phyloP scores from a whole-genome alignment of 2,888 invertebrate genomes.

The Drosophila meridionalis region DNA sequence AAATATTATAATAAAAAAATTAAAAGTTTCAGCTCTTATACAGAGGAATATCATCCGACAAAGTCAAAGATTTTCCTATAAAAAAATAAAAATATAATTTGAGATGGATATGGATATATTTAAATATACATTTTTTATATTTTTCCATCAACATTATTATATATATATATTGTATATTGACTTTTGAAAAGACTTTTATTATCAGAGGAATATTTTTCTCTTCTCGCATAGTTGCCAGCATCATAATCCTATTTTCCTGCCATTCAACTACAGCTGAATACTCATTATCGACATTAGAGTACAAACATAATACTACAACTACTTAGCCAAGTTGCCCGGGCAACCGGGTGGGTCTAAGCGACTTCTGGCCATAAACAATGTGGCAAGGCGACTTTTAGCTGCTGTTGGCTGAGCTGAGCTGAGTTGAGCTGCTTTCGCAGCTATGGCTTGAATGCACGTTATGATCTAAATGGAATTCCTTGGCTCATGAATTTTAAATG shows the following conservation, averaged over 20 bases:
- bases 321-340: slow-evolving; percentile 35
- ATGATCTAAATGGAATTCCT: slow-evolving; percentile 62
- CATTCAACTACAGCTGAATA: background rate
- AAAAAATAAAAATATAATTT: no score
- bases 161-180: no score
- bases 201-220: background rate
- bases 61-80: no score
- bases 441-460: slow-evolving; percentile 35
- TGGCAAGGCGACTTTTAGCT: slow-evolving; percentile 20
- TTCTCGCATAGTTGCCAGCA: background rate
- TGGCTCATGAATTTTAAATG: slow-evolving; percentile 74
- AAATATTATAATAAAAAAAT: no score
- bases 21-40: no score
- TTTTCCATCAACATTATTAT: no score
- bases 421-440: slow-evolving; percentile 1
- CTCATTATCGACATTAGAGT: background rate
- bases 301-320: slow-evolving; percentile 1
- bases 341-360: slow-evolving; percentile 32
- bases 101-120: no score
- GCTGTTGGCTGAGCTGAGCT: background rate
- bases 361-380: slow-evolving; percentile 47
- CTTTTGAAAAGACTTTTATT: background rate
- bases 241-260: background rate
- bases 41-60: no score
- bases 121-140: no score